These are phyloP conservation scores for Hippoglossus hippoglossus DNA, from an alignment of 2,797 vertebrate genomes.

Conservation along the genomic window DNA sequence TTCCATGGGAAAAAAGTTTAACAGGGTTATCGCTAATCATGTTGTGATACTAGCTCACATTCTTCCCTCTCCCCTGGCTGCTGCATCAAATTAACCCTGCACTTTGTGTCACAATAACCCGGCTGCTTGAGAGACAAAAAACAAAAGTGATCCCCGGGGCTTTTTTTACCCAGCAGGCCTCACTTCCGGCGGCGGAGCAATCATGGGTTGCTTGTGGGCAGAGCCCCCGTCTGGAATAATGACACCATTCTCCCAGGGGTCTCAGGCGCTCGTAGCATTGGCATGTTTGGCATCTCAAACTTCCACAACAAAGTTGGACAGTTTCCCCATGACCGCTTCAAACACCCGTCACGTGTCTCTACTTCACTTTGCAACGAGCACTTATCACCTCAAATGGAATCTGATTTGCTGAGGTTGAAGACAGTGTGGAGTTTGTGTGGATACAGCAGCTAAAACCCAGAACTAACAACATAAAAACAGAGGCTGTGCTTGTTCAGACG, in stretches of 20 bases:
- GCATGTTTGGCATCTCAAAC: conserved; percentile 74
- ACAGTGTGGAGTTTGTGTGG: neutral
- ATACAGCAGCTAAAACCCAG: neutral
- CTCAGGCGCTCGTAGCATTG: conserved; percentile 34
- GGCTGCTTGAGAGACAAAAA: conserved; percentile 48
- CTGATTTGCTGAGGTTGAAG: conserved; percentile 27
- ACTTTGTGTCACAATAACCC: conserved; percentile 7
- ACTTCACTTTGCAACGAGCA: conserved; percentile 19
- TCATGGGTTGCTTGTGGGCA: conserved; percentile 50
- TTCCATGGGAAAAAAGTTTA: conserved; percentile 18
- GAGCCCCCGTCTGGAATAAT: conserved; percentile 63
- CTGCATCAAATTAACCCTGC: conserved; percentile 60
- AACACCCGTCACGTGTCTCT: conserved; percentile 65
- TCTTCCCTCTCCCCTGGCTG: conserved; percentile 38
- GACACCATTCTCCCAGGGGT: conserved; percentile 70
- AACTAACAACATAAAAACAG: conserved; percentile 42
- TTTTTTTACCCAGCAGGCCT: conserved; percentile 51
- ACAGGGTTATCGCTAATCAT: conserved; percentile 41
- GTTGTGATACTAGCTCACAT: conserved; percentile 35
- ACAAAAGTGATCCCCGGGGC: conserved; percentile 43
- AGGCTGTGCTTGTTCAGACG: conserved; percentile 49
- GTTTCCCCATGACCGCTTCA: conserved; percentile 47
- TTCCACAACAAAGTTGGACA: conserved; percentile 69
- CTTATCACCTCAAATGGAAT: conserved; percentile 31
- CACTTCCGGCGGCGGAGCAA: conserved; percentile 42